Base-by-base conservation (phyloP, 2,113 vertebrate genomes). In the Hippocampus comes region DNA sequence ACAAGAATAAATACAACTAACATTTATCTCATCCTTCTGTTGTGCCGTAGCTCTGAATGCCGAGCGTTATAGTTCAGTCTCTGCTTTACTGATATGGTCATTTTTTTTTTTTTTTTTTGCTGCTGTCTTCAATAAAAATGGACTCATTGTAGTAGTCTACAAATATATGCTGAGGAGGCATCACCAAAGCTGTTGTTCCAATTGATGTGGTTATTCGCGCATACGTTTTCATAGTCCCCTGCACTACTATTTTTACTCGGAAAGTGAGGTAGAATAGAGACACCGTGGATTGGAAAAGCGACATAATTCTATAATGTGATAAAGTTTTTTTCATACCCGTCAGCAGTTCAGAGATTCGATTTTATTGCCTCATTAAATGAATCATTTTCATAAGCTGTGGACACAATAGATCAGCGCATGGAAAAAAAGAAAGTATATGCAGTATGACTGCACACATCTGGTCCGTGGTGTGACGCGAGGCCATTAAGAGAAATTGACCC, bases 401-500 rank as follows among this genome's bases (percentile, higher is more conserved):
- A 8, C 27, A 61, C 27, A n/a, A 34, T 20, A 61, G 15, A 61
- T 34, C 27, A 34, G 27, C 27, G 20, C 27, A 60, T 60, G 23
- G 11, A 27, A 59, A 59, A 12, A 18, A 60, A 60, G 59, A 25
- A 8, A 12, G 1, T 60, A 17, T 8, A 38, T 20, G 18, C 59
- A 61, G 30, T 56, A 38, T 64, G 38, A 27, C n/a, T 84, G 80
- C 82, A 86, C 71, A 67, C 76, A 85, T 85, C 83, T 81, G 89
- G 91, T 43, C 41, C 41, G n/a, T 15, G 41, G 89, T 76, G 66
- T 75, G 78, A 83, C 85, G 89, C 89, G 87, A 89, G 89, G 87
- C 88, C 86, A 88, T 93, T 91, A 90, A 85, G 87, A 71, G 27
- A 84, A 80, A 59, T 88, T 91, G 85, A 86, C 63, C 71, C 84